Base-by-base conservation (phyloP, 2,888 invertebrate genomes). In the Drosophila rellima region DNA sequence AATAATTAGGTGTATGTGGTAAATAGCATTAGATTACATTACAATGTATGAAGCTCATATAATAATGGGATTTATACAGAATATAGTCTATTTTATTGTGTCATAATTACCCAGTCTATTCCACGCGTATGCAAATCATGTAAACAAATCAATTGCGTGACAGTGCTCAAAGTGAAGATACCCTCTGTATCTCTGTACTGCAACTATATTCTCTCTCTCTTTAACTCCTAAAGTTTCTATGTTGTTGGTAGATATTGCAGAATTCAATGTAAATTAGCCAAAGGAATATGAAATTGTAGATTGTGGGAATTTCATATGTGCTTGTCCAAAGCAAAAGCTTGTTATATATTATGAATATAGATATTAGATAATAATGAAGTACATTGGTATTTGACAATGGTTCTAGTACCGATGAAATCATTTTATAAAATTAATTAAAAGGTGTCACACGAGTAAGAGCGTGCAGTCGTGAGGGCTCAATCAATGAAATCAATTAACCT, bases 241-340 rank as follows among this genome's bases (percentile, higher is more conserved):
- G 0, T 17, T 3, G 2, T 47, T 0, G 5, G 4, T 29, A 40
- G 18, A 1, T 20, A 8, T 2, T 70, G 59, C 70, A 66, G 63
- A 75, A 70, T 61, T 71, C 42, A 71, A 78, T 81, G 70, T 50
- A 51, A 83, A 78, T 83, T 56, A 63, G 44, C 44, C 40, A 63
- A 13, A 48, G 20, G 56, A 56, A 52, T 18, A 55, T 40, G 37
- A 23, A 63, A 40, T 59, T 8, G 8, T 17, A 61, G 59, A 29
- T 59, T 56, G 67, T 74, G 82, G 59, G 79, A 81, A 72, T 39
- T 47, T 55, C 11, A 29, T 48, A 56, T 29, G 15, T n/a, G 42
- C n/a, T 50, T 55, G 52, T 17, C 57, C 31, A 51, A 20, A 40
- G 18, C 33, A 40, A 37, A 17, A 18, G 39, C 50, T 42, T 15